A percentile compares a stretch with the other conserved stretches of the same genome.
phyloP scores from a whole-genome alignment of 2,888 invertebrate species.

The Linnaemya tessellans region DNA sequence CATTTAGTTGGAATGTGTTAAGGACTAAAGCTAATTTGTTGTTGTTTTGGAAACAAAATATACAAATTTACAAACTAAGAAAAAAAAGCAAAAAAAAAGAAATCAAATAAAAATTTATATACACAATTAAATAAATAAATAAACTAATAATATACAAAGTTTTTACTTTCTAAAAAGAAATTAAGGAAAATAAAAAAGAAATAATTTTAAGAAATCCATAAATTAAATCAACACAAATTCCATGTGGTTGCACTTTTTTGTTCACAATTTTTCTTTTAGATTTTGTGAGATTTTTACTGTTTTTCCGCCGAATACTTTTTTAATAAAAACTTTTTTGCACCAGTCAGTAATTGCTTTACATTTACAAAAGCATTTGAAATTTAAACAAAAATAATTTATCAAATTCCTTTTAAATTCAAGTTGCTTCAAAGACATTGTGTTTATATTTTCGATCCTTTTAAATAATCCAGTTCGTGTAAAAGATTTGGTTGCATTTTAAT shows the following conservation, averaged over 20 bases:
- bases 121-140: neutral
- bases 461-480: too few species aligned
- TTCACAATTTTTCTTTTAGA: conserved; percentile 54
- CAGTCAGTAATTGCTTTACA: neutral
- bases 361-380: neutral
- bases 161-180: neutral
- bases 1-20: conserved; percentile 64
- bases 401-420: neutral
- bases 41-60: neutral
- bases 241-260: conserved; percentile 77
- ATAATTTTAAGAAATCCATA: conserved; percentile 32
- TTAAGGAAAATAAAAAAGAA: neutral
- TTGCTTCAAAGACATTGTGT: conserved; percentile 38
- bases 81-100: conserved; percentile 7
- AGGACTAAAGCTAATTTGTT: conserved; percentile 45
- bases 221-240: conserved; percentile 62
- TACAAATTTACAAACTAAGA: neutral
- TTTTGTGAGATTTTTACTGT: neutral
- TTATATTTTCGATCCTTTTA: neutral
- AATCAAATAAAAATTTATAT: too few species aligned
- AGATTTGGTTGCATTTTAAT: too few species aligned
- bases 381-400: neutral
- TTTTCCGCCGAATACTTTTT: neutral
- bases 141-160: neutral
- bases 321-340: neutral